Conservation (phyloP, 1,140 invertebrate species). For the Drosophila willistoni region DNA sequence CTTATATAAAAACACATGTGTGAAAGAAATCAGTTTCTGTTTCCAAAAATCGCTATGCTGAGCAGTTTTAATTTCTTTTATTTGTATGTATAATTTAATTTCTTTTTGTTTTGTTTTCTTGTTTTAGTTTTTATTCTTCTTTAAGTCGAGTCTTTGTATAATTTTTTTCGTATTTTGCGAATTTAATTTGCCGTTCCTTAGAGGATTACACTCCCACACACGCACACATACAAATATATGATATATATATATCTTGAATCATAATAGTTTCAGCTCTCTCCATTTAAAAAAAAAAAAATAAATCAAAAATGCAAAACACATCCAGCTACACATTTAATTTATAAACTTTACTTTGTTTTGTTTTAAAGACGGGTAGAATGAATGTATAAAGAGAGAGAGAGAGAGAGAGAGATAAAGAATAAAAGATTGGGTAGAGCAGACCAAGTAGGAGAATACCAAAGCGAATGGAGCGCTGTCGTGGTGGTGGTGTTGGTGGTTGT, state of each 20-base stretch:
- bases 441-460: too few species aligned
- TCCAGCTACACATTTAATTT: slow-evolving; percentile 18
- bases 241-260: slow-evolving; percentile 47
- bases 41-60: slow-evolving; percentile 65
- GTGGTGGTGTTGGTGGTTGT: too few species aligned
- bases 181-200: slow-evolving; percentile 70
- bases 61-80: slow-evolving; percentile 51
- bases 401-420: not conserved
- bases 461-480: too few species aligned
- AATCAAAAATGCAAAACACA: slow-evolving; percentile 20
- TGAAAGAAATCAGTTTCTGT: slow-evolving; percentile 25
- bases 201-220: slow-evolving; percentile 61
- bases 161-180: slow-evolving; percentile 64
- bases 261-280: slow-evolving; percentile 43
- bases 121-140: slow-evolving; percentile 28
- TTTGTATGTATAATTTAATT: slow-evolving; percentile 12
- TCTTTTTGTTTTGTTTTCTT: slow-evolving; percentile 42
- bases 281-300: slow-evolving; percentile 5
- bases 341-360: slow-evolving; percentile 1
- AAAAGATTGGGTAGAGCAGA: too few species aligned
- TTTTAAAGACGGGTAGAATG: not conserved
- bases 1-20: slow-evolving; percentile 19
- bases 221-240: slow-evolving; percentile 23
- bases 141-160: slow-evolving; percentile 75
- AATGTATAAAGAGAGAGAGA: not conserved